Base-by-base conservation (phyloP, 2,888 invertebrate species). In the Nemoura dubitans region DNA sequence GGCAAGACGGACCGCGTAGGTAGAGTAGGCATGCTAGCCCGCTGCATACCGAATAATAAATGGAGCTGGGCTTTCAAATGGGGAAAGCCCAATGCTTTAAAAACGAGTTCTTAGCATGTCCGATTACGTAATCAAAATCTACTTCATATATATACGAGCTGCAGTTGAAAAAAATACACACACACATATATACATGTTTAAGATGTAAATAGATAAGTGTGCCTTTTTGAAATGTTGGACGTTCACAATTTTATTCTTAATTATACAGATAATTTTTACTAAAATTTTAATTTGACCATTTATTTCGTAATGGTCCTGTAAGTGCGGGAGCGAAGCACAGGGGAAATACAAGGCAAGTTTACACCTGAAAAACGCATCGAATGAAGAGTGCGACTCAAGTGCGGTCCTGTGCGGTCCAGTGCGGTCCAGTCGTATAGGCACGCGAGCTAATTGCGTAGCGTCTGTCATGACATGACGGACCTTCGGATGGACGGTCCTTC, bases 51-150 rank as follows among this genome's bases (percentile, higher is more conserved):
- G 36, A 14, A 26, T 83, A 83, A 42, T 83, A 36, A 83, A 83
- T 83, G 83, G 36, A 42, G 43, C 59, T 59, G 83, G 36, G 83
- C 83, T 83, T 83, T 83, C 36, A 83, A 83, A 83, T 83, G 83
- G 83, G 83, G 36, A 83, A 83, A 83, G 83, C 43, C 83, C 83
- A 42, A 30, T 43, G 83, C 36, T 7, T 42, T 83, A n/a, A 83
- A 83, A 83, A 83, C 83, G 43, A 83, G 83, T 83, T 83, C 59
- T 29, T 83, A 83, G 83, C 83, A 59, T 83, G 83, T 83, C 83
- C 42, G 83, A 83, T 83, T 83, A 83, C 83, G 83, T 83, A 83
- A 83, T 83, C 83, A 83, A 36, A 83, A 83, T 83, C 83, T 83
- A 83, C 83, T 83, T 83, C 21, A 36, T 83, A 83, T 59, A 36